phyloP scores from a whole-genome alignment of 1,140 invertebrate genomes.

The Atta colombica region DNA sequence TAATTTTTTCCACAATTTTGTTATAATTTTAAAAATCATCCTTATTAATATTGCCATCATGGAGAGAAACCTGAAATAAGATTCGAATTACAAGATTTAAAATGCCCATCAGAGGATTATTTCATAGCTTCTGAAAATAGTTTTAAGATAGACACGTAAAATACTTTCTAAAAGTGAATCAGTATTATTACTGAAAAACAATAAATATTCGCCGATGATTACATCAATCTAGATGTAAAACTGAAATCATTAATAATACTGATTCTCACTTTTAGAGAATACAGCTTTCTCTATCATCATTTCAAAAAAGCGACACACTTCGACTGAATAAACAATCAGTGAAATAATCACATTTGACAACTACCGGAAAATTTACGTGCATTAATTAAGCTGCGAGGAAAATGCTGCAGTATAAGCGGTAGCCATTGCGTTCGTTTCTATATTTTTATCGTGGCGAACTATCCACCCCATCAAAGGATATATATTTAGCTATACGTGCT shows the following conservation, averaged over 20 bases:
- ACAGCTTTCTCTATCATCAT: constrained; percentile 41
- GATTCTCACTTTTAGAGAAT: no score
- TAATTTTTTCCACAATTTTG: no score
- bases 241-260: no score
- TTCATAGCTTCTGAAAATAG: background rate
- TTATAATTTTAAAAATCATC: no score
- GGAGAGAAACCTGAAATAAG: no score
- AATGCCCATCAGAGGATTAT: no score
- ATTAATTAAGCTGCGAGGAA: background rate
- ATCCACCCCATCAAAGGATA: background rate
- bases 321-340: background rate
- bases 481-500: constrained; percentile 23
- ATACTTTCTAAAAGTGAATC: no score
- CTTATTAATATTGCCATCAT: no score
- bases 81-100: no score
- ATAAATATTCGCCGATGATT: no score
- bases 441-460: background rate
- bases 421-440: background rate
- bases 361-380: background rate
- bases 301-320: constrained; percentile 34
- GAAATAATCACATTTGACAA: background rate
- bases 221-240: no score
- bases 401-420: background rate
- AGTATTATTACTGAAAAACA: no score
- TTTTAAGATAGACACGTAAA: background rate